phyloP scores from a whole-genome alignment of 2,888 invertebrate genomes.

The Diplolepis rosae region DNA sequence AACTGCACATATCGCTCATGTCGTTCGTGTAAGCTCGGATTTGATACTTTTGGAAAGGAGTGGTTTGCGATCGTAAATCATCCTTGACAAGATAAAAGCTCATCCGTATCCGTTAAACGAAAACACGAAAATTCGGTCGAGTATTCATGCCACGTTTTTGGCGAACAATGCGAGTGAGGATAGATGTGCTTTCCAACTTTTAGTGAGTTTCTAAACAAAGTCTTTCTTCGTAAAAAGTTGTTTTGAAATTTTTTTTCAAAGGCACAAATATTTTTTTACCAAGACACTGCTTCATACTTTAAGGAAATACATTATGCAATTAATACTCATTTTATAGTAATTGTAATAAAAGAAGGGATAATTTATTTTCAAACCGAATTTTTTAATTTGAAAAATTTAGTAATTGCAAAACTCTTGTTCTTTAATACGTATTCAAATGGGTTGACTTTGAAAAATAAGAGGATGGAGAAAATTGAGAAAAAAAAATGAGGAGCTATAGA shows the following conservation, averaged over 20 bases:
- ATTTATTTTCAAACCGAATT: too few relatives aligned
- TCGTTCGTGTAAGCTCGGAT: slow-evolving; percentile 16
- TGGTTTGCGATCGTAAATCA: slow-evolving; percentile 15
- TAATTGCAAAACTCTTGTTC: not conserved
- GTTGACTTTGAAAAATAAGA: slow-evolving; percentile 22
- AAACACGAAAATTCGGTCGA: slow-evolving; percentile 27
- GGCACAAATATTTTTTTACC: slow-evolving; percentile 4
- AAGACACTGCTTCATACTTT: not conserved
- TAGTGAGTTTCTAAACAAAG: not conserved
- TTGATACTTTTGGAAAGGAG: slow-evolving; percentile 13
- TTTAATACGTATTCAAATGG: slow-evolving; percentile 16
- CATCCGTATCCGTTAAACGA: slow-evolving; percentile 23
- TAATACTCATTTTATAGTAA: too few relatives aligned
- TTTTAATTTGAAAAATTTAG: too few relatives aligned
- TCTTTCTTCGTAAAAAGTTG: not conserved
- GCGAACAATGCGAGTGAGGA: slow-evolving; percentile 21
- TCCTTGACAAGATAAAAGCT: slow-evolving; percentile 29
- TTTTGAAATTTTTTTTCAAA: slow-evolving; percentile 13
- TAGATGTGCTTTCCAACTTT: slow-evolving; percentile 28
- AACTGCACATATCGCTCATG: slow-evolving; percentile 35
- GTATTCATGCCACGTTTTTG: slow-evolving; percentile 24
- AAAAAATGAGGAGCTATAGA: slow-evolving; percentile 39
- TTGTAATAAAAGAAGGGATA: too few relatives aligned
- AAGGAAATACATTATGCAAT: too few relatives aligned
- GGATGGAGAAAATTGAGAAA: slow-evolving; percentile 20